A percentile compares a stretch with the other conserved stretches of the same genome.
Conservation (phyloP, 1,140 invertebrate species). For the Orchesella cincta region DNA sequence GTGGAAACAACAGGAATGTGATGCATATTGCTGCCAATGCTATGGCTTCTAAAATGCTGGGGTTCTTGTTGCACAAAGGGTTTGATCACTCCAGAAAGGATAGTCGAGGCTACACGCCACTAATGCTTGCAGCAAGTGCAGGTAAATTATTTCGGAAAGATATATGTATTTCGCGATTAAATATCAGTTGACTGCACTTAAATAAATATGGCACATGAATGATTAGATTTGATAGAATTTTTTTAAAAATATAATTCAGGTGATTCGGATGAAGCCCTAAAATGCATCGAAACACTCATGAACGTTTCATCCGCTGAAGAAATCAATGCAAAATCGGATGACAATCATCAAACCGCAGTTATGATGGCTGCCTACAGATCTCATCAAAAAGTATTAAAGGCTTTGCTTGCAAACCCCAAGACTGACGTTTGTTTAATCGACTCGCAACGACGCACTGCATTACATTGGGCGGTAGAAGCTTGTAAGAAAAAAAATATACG, state of each 20-base stretch:
- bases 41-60: conserved; percentile 29
- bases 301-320: background rate
- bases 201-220: too few species aligned
- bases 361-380: conserved; percentile 37
- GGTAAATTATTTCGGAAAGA: background rate
- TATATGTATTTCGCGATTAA: too few species aligned
- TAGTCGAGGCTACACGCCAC: conserved; percentile 19
- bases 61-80: conserved; percentile 32
- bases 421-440: conserved; percentile 39
- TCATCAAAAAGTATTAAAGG: conserved; percentile 33
- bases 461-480: conserved; percentile 34
- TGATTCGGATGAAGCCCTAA: conserved; percentile 22
- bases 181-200: too few species aligned
- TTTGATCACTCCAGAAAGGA: conserved; percentile 29
- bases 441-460: conserved; percentile 31
- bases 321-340: conserved; percentile 29
- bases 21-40: conserved; percentile 36
- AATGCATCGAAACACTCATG: conserved; percentile 27
- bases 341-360: conserved; percentile 33
- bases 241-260: conserved; percentile 13
- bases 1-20: conserved; percentile 23
- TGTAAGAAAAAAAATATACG: conserved; percentile 27
- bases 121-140: conserved; percentile 26
- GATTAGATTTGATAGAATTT: background rate
- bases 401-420: conserved; percentile 24